Evolutionary conservation across 2,888 invertebrate genomes (phyloP).

Genomic region (Pristionchus fissidentatus): DNA sequence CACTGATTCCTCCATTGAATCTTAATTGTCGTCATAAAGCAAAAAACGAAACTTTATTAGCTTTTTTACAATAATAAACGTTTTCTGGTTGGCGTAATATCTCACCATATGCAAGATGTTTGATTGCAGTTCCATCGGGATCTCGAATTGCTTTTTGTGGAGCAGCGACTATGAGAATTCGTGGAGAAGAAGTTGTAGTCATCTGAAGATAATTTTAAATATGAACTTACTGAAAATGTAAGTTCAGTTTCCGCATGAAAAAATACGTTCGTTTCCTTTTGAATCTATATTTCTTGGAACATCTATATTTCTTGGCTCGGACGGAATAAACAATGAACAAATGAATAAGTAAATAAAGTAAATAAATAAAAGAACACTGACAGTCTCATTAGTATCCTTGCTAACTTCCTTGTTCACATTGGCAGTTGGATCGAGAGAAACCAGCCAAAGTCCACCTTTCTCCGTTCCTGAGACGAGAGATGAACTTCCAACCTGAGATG

Average conservation of each 20-base stretch:
- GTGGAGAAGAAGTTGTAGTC: conserved; percentile 10
- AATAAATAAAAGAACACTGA: neutral
- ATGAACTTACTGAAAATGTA: neutral
- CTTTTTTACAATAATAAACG: neutral
- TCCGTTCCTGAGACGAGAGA: conserved; percentile 40
- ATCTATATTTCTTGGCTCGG: no score
- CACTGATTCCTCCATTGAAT: conserved; percentile 44
- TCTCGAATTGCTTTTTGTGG: conserved; percentile 42
- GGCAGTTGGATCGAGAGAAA: neutral
- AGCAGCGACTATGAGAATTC: conserved; percentile 39
- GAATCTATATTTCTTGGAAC: no score
- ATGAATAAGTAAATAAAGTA: neutral
- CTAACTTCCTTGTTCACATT: conserved; percentile 2
- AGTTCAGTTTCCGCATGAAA: no score
- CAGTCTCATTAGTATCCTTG: conserved; percentile 26
- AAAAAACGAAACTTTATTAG: neutral
- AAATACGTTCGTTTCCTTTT: no score
- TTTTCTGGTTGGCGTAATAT: neutral
- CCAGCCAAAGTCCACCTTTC: conserved; percentile 47
- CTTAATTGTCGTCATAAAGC: neutral
- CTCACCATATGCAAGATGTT: conserved; percentile 42
- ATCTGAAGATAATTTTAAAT: neutral
- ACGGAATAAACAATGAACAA: no score
- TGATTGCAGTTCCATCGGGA: conserved; percentile 43
- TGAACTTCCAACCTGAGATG: neutral